Evolutionary conservation across 2,888 invertebrate species (phyloP).

Genomic region (Rugalucina vietnamica): DNA sequence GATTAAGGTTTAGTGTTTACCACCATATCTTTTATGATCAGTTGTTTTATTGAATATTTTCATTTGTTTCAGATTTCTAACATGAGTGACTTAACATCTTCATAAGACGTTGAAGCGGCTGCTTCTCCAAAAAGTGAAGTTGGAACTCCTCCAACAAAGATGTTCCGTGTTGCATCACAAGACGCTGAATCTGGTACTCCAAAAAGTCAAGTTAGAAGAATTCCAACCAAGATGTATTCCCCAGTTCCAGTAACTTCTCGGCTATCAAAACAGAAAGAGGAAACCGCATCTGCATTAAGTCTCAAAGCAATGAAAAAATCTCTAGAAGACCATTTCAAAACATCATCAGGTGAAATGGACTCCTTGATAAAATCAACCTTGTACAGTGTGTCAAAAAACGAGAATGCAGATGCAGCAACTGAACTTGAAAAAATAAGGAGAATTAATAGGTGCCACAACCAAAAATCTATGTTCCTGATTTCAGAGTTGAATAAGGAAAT

Average conservation of each 20-base stretch:
- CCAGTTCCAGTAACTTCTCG: not conserved
- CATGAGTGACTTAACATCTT: not conserved
- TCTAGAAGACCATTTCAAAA: not conserved
- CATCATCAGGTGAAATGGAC: not conserved
- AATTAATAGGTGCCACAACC: not conserved
- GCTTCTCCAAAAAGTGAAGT: not conserved
- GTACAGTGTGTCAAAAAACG: not conserved
- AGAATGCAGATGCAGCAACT: not conserved
- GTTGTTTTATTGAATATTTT: not conserved
- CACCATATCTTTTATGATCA: not conserved
- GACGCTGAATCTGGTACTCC: too few relatives aligned
- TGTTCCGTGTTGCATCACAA: too few relatives aligned
- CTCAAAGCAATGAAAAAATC: too few relatives aligned
- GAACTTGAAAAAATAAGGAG: not conserved
- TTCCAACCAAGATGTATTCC: not conserved
- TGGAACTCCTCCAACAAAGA: not conserved
- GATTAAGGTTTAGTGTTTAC: not conserved
- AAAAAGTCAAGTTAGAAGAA: not conserved
- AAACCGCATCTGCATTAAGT: too few relatives aligned
- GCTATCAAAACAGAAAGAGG: not conserved
- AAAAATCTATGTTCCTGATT: not conserved
- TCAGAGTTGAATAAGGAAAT: not conserved
- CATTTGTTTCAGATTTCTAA: slow-evolving; percentile 4
- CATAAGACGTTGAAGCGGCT: too few relatives aligned
- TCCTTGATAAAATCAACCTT: not conserved